These are phyloP conservation scores for Orestias chungarensis DNA, from an alignment of 2,797 vertebrate species.

Conservation along the genomic window DNA sequence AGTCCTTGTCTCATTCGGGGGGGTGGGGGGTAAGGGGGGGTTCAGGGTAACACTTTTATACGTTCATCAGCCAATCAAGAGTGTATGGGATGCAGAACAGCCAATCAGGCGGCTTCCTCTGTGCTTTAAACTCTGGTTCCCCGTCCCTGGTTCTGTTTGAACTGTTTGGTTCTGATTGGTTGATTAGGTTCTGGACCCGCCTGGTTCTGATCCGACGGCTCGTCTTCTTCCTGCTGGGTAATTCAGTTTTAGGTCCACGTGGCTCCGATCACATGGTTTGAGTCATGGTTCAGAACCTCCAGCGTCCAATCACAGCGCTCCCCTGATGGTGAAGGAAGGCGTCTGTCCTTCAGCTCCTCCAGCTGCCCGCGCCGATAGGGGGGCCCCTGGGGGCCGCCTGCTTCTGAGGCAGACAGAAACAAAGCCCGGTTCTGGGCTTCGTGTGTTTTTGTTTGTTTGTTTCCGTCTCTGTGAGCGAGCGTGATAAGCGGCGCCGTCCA, in stretches of 20 bases:
- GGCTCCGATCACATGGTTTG: not conserved
- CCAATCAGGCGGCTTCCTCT: not conserved
- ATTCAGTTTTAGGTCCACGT: too few species aligned
- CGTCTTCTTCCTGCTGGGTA: too few species aligned
- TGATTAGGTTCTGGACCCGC: too few species aligned
- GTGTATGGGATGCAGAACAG: not conserved
- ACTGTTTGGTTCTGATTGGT: too few species aligned
- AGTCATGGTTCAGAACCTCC: not conserved
- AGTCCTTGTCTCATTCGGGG: not conserved
- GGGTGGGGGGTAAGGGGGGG: too few species aligned
- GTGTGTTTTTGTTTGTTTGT: not conserved
- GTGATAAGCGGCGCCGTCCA: constrained; percentile 11
- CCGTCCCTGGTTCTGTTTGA: too few species aligned
- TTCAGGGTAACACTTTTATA: too few species aligned
- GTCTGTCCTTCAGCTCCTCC: not conserved
- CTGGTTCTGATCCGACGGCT: not conserved
- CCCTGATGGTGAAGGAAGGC: not conserved
- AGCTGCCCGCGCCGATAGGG: constrained; percentile 14
- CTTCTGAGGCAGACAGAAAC: constrained; percentile 1
- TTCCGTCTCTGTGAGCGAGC: constrained; percentile 1
- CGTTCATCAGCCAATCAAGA: not conserved
- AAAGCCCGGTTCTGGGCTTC: constrained; percentile 3
- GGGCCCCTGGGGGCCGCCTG: constrained; percentile 1
- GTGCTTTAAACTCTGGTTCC: not conserved
- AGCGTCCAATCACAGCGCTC: constrained; percentile 7